Evolutionary conservation across 2,113 vertebrate genomes (phyloP).

Genomic region (Phrynosoma platyrhinos): DNA sequence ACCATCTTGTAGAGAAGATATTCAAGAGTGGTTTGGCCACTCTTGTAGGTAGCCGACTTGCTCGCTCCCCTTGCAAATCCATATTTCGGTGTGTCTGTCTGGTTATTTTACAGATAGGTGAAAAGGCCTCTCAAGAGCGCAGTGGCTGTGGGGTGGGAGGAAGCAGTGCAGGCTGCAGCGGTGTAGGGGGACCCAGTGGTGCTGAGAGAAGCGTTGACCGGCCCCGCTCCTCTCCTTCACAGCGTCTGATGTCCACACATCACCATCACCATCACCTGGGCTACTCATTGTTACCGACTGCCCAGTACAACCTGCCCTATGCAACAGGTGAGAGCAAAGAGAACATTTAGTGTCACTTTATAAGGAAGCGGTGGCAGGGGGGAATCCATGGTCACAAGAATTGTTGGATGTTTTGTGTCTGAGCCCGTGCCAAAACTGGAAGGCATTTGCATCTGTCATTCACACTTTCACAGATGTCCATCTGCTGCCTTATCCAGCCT

Average conservation of each 20-base stretch:
- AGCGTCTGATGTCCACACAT: slow-evolving; percentile 94
- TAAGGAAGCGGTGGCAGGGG: background rate
- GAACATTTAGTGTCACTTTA: background rate
- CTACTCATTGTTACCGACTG: slow-evolving; percentile 90
- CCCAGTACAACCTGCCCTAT: slow-evolving; percentile 95
- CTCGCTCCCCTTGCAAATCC: background rate
- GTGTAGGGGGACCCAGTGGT: slow-evolving; percentile 68
- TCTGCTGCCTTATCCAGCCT: background rate
- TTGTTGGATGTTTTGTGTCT: background rate
- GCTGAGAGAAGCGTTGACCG: slow-evolving; percentile 87
- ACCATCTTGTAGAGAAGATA: background rate
- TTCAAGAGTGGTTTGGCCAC: too few species aligned
- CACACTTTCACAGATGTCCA: background rate
- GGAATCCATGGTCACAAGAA: background rate
- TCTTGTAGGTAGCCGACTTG: background rate
- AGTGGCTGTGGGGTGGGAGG: slow-evolving; percentile 82
- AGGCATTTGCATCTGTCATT: too few species aligned
- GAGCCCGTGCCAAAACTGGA: background rate
- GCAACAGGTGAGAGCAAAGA: slow-evolving; percentile 86
- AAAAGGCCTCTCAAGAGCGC: slow-evolving; percentile 88
- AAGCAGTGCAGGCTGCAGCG: slow-evolving; percentile 79
- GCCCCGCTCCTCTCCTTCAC: slow-evolving; percentile 95
- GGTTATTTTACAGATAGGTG: slow-evolving; percentile 77
- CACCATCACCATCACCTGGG: slow-evolving; percentile 98
- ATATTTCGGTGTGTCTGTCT: slow-evolving; percentile 39